phyloP scores from a whole-genome alignment of 2,888 invertebrate species.

The Callinectes sapidus region DNA sequence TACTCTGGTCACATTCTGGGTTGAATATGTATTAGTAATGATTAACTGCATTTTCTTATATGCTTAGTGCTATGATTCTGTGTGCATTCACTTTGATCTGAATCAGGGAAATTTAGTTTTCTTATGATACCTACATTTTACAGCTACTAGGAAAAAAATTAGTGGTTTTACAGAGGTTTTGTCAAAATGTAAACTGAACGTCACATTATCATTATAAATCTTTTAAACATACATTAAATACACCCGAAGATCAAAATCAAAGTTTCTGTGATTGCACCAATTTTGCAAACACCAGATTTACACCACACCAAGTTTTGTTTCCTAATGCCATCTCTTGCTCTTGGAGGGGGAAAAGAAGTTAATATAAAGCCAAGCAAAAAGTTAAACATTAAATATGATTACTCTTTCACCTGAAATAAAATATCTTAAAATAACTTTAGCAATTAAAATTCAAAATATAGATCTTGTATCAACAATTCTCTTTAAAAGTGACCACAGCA shows the following conservation, averaged over 20 bases:
- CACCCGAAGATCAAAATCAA: not conserved
- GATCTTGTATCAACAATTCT: too few species aligned
- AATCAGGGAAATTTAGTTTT: too few species aligned
- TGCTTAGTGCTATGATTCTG: not conserved
- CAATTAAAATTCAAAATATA: too few species aligned
- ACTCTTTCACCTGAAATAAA: not conserved
- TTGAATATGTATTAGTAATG: not conserved
- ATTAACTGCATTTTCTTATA: not conserved
- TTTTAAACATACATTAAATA: not conserved
- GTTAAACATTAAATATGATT: not conserved
- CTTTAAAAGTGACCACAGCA: too few species aligned
- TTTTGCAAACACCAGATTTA: not conserved
- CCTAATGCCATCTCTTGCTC: not conserved
- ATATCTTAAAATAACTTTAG: too few species aligned
- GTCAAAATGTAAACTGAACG: not conserved
- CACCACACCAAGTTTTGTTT: not conserved
- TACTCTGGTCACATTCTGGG: not conserved
- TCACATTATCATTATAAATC: not conserved
- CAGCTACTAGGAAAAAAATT: not conserved
- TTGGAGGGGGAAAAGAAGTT: not conserved
- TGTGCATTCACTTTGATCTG: too few species aligned
- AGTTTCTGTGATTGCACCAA: not conserved
- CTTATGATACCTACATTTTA: not conserved
- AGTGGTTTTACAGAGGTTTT: not conserved
- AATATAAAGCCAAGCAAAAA: not conserved